Percentiles rank a stretch among this genome's conserved stretches.
Evolutionary conservation across 2,888 invertebrate genomes (phyloP).

Genomic region (Aleiodes alternator): DNA sequence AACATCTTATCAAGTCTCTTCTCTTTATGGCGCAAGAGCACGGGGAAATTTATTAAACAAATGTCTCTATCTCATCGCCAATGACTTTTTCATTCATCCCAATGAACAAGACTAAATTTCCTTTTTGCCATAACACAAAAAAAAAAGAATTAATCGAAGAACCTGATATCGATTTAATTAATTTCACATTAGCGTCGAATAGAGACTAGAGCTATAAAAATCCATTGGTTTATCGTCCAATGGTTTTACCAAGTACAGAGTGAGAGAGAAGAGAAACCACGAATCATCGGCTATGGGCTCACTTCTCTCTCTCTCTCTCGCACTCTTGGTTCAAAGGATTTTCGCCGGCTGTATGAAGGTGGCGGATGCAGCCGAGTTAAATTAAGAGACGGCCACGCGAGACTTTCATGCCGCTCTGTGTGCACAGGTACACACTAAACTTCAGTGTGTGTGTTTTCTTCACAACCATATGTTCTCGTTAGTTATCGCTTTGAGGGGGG

Average conservation of each 20-base stretch:
- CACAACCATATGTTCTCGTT: slow-evolving; percentile 60
- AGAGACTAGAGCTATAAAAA: slow-evolving; percentile 19
- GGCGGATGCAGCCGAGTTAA: slow-evolving; percentile 38
- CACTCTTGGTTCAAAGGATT: slow-evolving; percentile 19
- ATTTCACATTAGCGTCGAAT: slow-evolving; percentile 39
- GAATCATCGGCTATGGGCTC: slow-evolving; percentile 25
- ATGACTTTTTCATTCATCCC: not conserved
- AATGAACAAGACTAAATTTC: not conserved
- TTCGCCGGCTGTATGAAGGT: slow-evolving; percentile 31
- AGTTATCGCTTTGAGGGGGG: slow-evolving; percentile 57
- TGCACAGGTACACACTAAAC: slow-evolving; percentile 18
- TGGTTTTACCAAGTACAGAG: slow-evolving; percentile 23
- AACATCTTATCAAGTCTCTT: slow-evolving; percentile 19
- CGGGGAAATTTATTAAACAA: slow-evolving; percentile 2
- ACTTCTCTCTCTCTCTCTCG: slow-evolving; percentile 12
- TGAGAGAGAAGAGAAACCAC: not conserved
- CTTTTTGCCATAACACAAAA: not conserved
- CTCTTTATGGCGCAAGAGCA: not conserved
- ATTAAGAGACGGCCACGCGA: slow-evolving; percentile 42
- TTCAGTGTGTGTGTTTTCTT: too few relatives aligned
- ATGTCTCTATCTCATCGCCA: not conserved
- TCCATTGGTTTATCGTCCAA: slow-evolving; percentile 33
- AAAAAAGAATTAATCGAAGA: not conserved
- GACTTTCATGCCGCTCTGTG: not conserved
- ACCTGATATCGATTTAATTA: slow-evolving; percentile 39